Conservation (phyloP, 2,113 vertebrate species). For the Corythornis cristatus region DNA sequence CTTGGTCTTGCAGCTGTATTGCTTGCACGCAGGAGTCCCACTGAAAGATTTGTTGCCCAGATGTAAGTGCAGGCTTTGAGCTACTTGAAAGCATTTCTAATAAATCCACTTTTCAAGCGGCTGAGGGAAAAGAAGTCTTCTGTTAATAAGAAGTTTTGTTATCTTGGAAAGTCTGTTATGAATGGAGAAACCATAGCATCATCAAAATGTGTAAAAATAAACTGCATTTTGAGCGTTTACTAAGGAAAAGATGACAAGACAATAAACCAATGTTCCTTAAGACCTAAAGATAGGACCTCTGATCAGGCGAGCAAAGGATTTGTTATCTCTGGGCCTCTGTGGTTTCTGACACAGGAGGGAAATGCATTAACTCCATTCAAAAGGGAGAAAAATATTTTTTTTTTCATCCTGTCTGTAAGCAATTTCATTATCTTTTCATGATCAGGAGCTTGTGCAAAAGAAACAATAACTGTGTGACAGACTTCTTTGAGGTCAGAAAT, state of each 20-base stretch:
- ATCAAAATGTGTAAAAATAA: not conserved
- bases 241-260: not conserved
- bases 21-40: not conserved
- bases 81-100: not conserved
- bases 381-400: not conserved
- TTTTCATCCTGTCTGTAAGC: not conserved
- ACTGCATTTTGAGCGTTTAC: not conserved
- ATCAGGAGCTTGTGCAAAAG: not conserved
- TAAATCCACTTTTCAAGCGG: not conserved
- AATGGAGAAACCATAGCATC: not conserved
- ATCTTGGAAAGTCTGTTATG: not conserved
- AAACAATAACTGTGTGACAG: not conserved
- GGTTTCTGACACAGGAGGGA: not conserved
- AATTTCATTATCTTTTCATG: not conserved
- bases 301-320: not conserved
- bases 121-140: not conserved
- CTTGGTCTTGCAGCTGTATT: not conserved
- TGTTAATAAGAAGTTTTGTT: not conserved
- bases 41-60: not conserved
- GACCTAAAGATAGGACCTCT: not conserved
- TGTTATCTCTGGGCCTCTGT: not conserved
- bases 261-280: not conserved
- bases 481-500: conserved; percentile 4
- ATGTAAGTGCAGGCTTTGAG: not conserved
- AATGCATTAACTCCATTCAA: conserved; percentile 6